Evolutionary conservation across 1,140 invertebrate species (phyloP).

Genomic region (Zaprionus africanus): DNA sequence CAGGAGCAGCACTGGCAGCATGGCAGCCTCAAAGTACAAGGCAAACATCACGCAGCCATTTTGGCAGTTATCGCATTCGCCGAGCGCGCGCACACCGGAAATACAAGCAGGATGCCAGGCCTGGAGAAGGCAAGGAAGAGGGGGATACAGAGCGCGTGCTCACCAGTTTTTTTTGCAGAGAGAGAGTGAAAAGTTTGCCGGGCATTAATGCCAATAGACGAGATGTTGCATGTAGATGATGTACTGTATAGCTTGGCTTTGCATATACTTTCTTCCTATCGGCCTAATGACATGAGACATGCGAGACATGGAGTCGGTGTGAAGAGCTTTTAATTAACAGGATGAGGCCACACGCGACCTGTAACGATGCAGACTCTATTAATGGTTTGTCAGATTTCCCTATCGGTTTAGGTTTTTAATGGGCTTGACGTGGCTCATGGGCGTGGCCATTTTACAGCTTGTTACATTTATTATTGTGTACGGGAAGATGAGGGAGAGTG

Average conservation of each 20-base stretch:
- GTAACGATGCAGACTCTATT: constrained; percentile 27
- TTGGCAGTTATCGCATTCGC: constrained; percentile 71
- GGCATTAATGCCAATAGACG: constrained; percentile 27
- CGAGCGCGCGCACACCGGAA: constrained; percentile 76
- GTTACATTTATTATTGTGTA: constrained; percentile 10
- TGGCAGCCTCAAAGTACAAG: constrained; percentile 9
- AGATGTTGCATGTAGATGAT: constrained; percentile 1
- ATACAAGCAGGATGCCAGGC: constrained; percentile 74
- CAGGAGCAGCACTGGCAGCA: constrained; percentile 11
- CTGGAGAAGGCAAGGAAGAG: neutral
- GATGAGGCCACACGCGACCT: constrained; percentile 66
- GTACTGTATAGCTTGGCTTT: constrained; percentile 14
- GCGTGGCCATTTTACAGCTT: constrained; percentile 42
- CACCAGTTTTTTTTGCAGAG: neutral
- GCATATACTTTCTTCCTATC: constrained; percentile 39
- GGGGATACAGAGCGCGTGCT: constrained; percentile 53
- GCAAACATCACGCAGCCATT: constrained; percentile 71
- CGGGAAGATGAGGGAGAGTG: neutral
- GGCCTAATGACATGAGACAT: constrained; percentile 62
- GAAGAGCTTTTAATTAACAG: constrained; percentile 73
- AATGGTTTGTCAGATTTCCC: constrained; percentile 74
- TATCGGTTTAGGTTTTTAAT: constrained; percentile 38
- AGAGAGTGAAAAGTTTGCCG: constrained; percentile 48
- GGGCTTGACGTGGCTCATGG: neutral
- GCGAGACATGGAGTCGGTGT: constrained; percentile 45